Conservation (phyloP, 2,113 vertebrate species). For the Dolichallabes microphthalmus region DNA sequence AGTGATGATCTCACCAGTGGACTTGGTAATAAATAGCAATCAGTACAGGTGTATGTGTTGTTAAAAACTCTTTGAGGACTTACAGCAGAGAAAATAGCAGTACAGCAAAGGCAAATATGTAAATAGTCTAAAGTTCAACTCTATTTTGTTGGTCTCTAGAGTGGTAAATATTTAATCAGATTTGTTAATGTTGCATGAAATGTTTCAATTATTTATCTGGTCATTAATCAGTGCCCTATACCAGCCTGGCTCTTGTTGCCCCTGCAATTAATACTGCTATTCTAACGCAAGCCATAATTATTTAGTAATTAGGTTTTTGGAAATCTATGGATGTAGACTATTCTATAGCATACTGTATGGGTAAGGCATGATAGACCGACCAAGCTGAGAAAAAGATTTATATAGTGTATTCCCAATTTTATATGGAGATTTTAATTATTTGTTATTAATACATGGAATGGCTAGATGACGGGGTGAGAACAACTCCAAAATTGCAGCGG, state of each 20-base stretch:
- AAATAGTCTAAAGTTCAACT: slow-evolving; percentile 50
- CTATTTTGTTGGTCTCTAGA: slow-evolving; percentile 34
- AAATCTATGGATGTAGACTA: slow-evolving; percentile 23
- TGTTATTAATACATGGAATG: not conserved
- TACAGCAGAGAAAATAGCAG: not conserved
- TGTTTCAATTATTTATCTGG: slow-evolving; percentile 51
- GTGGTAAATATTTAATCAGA: slow-evolving; percentile 51
- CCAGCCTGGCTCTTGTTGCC: slow-evolving; percentile 38
- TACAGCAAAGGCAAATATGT: slow-evolving; percentile 34
- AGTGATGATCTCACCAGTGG: not conserved
- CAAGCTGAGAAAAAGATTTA: not conserved
- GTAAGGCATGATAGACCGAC: not conserved
- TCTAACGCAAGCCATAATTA: slow-evolving; percentile 43
- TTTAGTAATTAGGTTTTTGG: slow-evolving; percentile 46
- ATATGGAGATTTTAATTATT: not conserved
- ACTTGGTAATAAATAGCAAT: not conserved
- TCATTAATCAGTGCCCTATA: slow-evolving; percentile 47
- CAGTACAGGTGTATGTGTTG: not conserved
- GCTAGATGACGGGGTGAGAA: too few species aligned
- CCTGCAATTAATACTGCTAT: slow-evolving; percentile 39
- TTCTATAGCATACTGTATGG: slow-evolving; percentile 5
- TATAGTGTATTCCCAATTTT: not conserved
- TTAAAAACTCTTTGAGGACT: not conserved
- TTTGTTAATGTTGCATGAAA: slow-evolving; percentile 37
- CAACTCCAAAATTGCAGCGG: too few species aligned